Conservation (phyloP, 1,140 invertebrate species). For the Palaemon carinicauda region DNA sequence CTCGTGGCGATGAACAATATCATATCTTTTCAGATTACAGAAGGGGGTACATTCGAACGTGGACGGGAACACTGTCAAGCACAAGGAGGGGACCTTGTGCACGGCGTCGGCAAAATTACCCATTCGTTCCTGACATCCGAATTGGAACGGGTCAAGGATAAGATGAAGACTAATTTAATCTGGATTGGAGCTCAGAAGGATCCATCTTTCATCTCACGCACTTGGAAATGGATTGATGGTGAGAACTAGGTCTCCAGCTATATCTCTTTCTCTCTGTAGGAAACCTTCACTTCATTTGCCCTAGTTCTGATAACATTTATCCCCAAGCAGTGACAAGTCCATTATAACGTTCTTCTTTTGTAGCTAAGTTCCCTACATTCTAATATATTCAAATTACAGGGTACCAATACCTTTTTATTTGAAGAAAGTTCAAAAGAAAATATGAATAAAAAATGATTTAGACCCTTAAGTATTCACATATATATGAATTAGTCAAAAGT, state of each 20-base stretch:
- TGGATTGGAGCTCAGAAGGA: slow-evolving; percentile 93
- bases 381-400: no score
- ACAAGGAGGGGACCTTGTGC: slow-evolving; percentile 77
- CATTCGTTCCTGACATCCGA: slow-evolving; percentile 78
- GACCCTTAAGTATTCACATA: no score
- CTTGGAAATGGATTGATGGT: slow-evolving; percentile 92
- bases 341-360: no score
- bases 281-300: not conserved
- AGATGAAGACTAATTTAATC: slow-evolving; percentile 83
- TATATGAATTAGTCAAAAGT: no score
- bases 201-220: slow-evolving; percentile 79
- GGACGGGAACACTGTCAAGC: slow-evolving; percentile 76
- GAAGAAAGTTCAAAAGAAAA: no score
- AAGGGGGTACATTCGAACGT: slow-evolving; percentile 81
- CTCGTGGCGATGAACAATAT: not conserved
- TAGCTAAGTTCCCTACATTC: no score
- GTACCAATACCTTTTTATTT: no score
- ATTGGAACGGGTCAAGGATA: slow-evolving; percentile 79
- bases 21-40: slow-evolving; percentile 69
- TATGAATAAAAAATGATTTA: no score
- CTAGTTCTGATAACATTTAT: not conserved
- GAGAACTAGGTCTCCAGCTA: slow-evolving; percentile 63
- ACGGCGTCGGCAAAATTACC: slow-evolving; percentile 76
- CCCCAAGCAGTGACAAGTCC: not conserved
- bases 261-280: not conserved